Evolutionary conservation across 2,113 vertebrate genomes (phyloP), one percentile per base, ranked within the genome.

Genomic region (Lamprotornis superbus): DNA sequence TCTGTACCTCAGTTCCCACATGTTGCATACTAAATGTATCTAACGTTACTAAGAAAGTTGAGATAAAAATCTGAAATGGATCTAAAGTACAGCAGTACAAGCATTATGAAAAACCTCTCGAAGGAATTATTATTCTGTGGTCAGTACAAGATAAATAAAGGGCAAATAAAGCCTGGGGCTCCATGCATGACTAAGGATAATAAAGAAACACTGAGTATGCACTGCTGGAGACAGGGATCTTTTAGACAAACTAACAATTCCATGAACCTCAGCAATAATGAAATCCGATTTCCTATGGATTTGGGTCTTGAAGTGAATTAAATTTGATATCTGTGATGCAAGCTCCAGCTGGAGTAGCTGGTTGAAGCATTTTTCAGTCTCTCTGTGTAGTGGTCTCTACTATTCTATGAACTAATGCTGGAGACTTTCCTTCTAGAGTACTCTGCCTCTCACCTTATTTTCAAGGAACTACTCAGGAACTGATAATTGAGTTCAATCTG

Each of bases 31-130:
- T 87, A 87, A 79, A 57, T 60, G 49, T 7, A 39, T 49, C 35
- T 75, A 74, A 77, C 37, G 24, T 75, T 81, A 90, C 68, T 69
- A 81, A 78, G 83, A 94, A 76, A 46, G 81, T 78, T 84, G 61
- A 94, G 94, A 94, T 94, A 95, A 90, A 93, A 86, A 93, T 93
- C 91, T 93, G 63, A 83, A 92, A 33, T 9, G 89, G 49, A 93
- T 73, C 61, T 73, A 53, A 93, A 92, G 69, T 79, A 92, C 49
- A 91, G 73, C 64, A 92, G 75, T 61, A 67, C 1, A 2, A 93
- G 42, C 46, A 65, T 87, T 79, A 91, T 42, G 53, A 93, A 89
- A 95, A 95, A 71, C 22, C 65, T 57, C 46, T 95, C 0, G 0
- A 83, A 95, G 31, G 83, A 88, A 93, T 90, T 95, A 91, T 61